These are phyloP conservation scores for Mirza zaza DNA, from an alignment of 2,113 vertebrate species.

Conservation along the genomic window DNA sequence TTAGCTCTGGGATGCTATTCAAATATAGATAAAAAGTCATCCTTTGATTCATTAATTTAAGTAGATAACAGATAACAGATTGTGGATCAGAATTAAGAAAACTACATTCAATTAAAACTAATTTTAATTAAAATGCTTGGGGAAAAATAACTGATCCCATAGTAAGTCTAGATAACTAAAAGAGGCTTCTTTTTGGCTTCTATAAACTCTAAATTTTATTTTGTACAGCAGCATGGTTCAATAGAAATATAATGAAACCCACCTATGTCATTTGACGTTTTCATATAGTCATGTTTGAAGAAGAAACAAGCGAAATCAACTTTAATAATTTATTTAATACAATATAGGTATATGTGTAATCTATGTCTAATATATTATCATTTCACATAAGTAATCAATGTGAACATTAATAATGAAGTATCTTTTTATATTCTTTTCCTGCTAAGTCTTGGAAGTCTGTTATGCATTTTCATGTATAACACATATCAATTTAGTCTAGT, in stretches of 20 bases:
- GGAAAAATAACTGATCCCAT: slow-evolving; percentile 6
- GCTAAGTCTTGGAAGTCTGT: not conserved
- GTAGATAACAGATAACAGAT: slow-evolving; percentile 23
- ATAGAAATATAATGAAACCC: not conserved
- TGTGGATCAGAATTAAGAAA: slow-evolving; percentile 67
- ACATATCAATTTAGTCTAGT: not conserved
- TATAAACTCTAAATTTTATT: not conserved
- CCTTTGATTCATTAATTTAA: slow-evolving; percentile 76
- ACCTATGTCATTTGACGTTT: not conserved
- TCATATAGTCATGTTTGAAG: not conserved
- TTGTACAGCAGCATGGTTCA: not conserved
- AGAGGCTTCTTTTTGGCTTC: not conserved
- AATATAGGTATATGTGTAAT: not conserved
- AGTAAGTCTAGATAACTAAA: slow-evolving; percentile 40
- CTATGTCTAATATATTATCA: not conserved
- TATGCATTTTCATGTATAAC: not conserved
- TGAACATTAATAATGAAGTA: not conserved
- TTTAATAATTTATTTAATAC: not conserved
- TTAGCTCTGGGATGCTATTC: slow-evolving; percentile 72
- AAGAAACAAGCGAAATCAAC: not conserved
- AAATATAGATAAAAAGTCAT: slow-evolving; percentile 74
- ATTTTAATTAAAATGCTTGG: slow-evolving; percentile 73
- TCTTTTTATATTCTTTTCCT: not conserved
- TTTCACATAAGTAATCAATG: not conserved
- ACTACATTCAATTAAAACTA: slow-evolving; percentile 65